These are phyloP conservation scores for Marisa cornuarietis DNA, from an alignment of 1,140 invertebrate genomes.

Conservation along the genomic window DNA sequence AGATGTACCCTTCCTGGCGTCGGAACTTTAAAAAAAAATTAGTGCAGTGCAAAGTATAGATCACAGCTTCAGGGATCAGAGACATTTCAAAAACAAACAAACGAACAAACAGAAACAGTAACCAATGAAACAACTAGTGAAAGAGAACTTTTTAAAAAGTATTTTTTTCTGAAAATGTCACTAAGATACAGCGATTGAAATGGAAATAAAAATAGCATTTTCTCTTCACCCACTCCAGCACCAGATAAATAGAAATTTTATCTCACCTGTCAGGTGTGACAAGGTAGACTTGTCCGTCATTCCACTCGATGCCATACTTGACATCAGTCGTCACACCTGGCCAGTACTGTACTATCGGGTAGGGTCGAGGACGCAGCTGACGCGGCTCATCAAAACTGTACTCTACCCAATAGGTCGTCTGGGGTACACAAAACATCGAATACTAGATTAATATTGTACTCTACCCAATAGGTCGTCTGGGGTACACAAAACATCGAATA, in stretches of 20 bases:
- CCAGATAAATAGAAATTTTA: not conserved
- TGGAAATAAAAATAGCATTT: too few species aligned
- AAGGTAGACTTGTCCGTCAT: constrained; percentile 12
- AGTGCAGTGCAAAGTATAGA: too few species aligned
- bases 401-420: constrained; percentile 7
- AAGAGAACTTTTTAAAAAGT: not conserved
- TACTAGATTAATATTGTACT: not conserved
- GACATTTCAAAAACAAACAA: not conserved
- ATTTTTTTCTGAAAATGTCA: not conserved
- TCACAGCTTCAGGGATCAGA: not conserved
- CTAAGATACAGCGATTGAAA: too few species aligned
- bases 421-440: not conserved
- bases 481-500: not conserved
- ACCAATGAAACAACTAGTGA: not conserved
- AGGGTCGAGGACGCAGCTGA: not conserved
- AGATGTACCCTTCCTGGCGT: not conserved
- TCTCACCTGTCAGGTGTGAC: constrained; percentile 7
- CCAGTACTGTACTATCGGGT: constrained; percentile 12
- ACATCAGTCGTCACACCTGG: constrained; percentile 3
- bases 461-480: too few species aligned
- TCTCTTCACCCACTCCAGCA: too few species aligned
- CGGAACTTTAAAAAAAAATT: not conserved
- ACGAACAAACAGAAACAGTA: not conserved
- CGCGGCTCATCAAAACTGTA: constrained; percentile 14
- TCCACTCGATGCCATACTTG: constrained; percentile 7